Evolutionary conservation across 2,888 invertebrate genomes (phyloP).

Genomic region (Pedicia rivosa): DNA sequence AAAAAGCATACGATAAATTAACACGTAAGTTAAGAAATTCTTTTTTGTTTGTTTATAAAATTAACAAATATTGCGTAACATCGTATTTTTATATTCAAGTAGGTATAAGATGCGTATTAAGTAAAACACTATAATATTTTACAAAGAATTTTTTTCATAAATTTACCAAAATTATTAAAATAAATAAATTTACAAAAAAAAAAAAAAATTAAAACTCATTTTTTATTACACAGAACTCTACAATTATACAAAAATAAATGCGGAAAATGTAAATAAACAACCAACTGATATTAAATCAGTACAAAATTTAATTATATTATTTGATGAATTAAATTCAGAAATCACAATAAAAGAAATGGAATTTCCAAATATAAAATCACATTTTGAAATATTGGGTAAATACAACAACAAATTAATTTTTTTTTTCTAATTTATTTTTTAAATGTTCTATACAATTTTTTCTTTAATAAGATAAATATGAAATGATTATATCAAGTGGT

Average conservation of each 20-base stretch:
- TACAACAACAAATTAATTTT: slow-evolving; percentile 5
- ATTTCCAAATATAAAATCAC: slow-evolving; percentile 59
- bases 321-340: slow-evolving; percentile 50
- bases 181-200: slow-evolving; percentile 30
- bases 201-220: slow-evolving; percentile 30
- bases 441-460: slow-evolving; percentile 1
- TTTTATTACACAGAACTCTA: slow-evolving; percentile 32
- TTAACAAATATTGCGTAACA: too few species aligned
- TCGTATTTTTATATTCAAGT: too few species aligned
- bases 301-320: slow-evolving; percentile 46
- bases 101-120: too few species aligned
- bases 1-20: slow-evolving; percentile 42
- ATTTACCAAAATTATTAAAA: slow-evolving; percentile 20
- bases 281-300: slow-evolving; percentile 62
- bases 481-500: slow-evolving; percentile 41
- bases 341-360: slow-evolving; percentile 44
- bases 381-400: slow-evolving; percentile 50
- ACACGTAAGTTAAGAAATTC: slow-evolving; percentile 29
- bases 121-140: too few species aligned
- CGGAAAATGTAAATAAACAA: slow-evolving; percentile 38
- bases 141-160: background rate
- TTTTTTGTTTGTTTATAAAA: too few species aligned
- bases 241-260: slow-evolving; percentile 41
- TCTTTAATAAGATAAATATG: slow-evolving; percentile 43
- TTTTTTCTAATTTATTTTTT: too few species aligned